Conservation (phyloP, 2,113 vertebrate species). For the Bolborhynchus lineola region DNA sequence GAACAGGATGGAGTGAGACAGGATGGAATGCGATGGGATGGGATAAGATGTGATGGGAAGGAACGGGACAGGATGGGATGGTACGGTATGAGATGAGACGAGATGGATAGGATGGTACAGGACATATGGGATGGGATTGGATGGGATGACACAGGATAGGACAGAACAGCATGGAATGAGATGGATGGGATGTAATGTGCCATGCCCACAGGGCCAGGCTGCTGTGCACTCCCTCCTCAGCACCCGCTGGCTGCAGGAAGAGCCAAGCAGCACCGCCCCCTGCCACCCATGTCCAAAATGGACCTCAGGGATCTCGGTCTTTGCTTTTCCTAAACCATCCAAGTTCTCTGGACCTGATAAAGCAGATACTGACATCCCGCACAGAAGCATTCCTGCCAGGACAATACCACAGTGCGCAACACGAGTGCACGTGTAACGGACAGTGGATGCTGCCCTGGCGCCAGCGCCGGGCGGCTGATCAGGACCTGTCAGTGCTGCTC, state of each 20-base stretch:
- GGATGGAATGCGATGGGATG: not conserved
- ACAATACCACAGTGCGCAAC: fast-evolving
- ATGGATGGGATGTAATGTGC: not conserved
- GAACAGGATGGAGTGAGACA: not conserved
- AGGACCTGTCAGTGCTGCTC: not conserved
- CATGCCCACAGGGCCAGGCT: not conserved
- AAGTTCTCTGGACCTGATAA: not conserved
- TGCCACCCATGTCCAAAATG: not conserved
- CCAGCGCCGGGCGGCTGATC: fast-evolving
- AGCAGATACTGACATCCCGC: fast-evolving
- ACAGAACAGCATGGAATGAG: not conserved
- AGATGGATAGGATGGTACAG: not conserved
- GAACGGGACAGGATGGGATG: too few species aligned
- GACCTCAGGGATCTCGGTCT: fast-evolving
- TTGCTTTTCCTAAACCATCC: not conserved
- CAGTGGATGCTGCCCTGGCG: not conserved
- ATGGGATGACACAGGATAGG: not conserved
- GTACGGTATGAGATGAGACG: too few species aligned
- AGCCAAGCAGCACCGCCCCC: not conserved
- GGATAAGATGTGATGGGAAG: too few species aligned
- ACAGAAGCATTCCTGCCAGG: not conserved
- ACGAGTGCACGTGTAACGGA: fast-evolving
- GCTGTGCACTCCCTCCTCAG: fast-evolving
- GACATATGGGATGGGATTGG: not conserved
- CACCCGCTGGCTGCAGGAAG: not conserved